Base-by-base conservation (phyloP, 2,113 vertebrate genomes). In the Cebidichthys violaceus region DNA sequence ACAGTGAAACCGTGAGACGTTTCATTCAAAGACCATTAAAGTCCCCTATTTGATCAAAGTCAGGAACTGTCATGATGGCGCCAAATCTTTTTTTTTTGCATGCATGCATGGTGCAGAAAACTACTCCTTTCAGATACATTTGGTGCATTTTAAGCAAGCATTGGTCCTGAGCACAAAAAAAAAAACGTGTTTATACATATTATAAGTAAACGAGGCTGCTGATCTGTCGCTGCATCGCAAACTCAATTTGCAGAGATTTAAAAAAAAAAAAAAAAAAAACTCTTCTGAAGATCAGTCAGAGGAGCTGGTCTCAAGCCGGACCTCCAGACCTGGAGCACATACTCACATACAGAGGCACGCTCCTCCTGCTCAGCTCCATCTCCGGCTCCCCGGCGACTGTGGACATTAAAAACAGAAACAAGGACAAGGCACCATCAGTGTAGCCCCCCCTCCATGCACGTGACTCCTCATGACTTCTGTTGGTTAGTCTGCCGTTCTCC, bases 291-390 rank as follows among this genome's bases (percentile, higher is more conserved):
- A 86, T 75, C 55, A 69, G 84, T 20, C 43, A 47, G 52, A 79
- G 64, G 62, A n/a, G 24, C 54, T 27, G 50, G 22, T n/a, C 61
- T 75, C 33, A 57, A 74, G 74, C 18, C 31, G 66, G 74, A 60
- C 60, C 60, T 54, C 61, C 13, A 77, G 69, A 86, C 43, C 9
- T 69, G 31, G 67, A 67, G 50, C 70, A 20, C 29, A 85, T 92
- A 94, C 93, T 94, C 75, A 94, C 93, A 91, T 94, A 94, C 0
- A 94, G 85, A 79, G 94, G 94, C 76, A 94, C 94, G 69, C 90
- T 93, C 79, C 90, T 93, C 72, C 94, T 93, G 89, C 94, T 94
- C 82, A 94, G 77, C 88, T 94, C 90, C 94, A 94, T 94, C 77
- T 81, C 70, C 43, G 9, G 37, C 37, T 39, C 50, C 50, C 47